Evolutionary conservation across 1,140 invertebrate species (phyloP), one percentile per base, ranked within the genome.

Genomic region (Drosophila rufa): DNA sequence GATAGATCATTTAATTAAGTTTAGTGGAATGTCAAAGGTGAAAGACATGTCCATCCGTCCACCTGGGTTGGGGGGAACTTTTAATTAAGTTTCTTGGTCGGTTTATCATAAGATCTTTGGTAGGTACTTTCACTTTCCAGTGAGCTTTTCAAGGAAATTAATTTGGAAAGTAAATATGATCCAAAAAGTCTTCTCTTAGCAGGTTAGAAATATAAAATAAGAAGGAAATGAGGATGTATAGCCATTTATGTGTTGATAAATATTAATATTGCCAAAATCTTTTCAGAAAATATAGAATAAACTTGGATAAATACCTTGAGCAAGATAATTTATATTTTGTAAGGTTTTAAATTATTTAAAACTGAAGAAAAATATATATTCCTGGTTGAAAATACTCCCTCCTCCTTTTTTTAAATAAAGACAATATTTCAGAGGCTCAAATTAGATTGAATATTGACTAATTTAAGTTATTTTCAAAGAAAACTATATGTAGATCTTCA

Each of bases 1-100:
- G 64, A 70, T 70, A 4, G 48, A 70, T 70, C 48, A 56, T 70
- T 68, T 70, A 70, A 70, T 68, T 70, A 68, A 56, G 47, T 68
- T 38, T 46, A 46, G 22, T 46, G 67, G 67, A 46, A 68, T 56
- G 64, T 70, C 67, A 68, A 55, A 70, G 67, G 64, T 69, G 64
- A 70, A 53, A 68, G 48, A 68, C 64, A 40, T 56, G 67, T 46
- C 30, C 15, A 19, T 27, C 45, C 4, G 15, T 27, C 25, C 6
- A 17, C 11, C 22, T 27, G 12, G 33, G 1, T 33, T 30, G 30
- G 30, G 30, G 47, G 12, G 59, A 15, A 47, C 22, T 42, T 70
- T 70, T 46, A 68, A 47, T 70, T 70, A 46, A 6, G n/a, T 45
- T 65, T 55, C 27, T 51, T 61, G n/a, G 25, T 68, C 2, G 1